Base-by-base conservation (phyloP, 2,113 vertebrate species). In the Megaleporinus macrocephalus region DNA sequence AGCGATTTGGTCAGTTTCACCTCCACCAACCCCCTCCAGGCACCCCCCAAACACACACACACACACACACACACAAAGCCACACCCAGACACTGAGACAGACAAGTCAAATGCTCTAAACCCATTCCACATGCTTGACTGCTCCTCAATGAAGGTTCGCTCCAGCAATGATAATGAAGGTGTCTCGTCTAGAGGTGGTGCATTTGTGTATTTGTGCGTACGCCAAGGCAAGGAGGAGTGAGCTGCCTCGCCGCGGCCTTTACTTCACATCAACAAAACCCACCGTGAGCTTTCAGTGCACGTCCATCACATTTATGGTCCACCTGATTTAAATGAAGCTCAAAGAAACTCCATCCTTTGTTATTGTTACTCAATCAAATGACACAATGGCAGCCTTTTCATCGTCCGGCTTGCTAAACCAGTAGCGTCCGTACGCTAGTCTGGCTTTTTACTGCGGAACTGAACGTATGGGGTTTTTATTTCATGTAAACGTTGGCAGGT, bases 21-120 rank as follows among this genome's bases (percentile, higher is more conserved):
- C 53, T 18, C 7, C 61, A 27, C 47, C n/a, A n/a, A n/a, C n/a
- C n/a, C 15, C 4, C 53, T 14, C 15, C 53, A 41, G 27, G 84
- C 83, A 41, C 73, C 47, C 66, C 68, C 66, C 5, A 44, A 4
- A 44, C 41, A 44, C 9, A 44, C 65, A 24, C 27, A 61, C 12
- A 27, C n/a, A 44, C 41, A 44, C 41, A 44, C 9, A 44, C 65
- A 24, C 27, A 61, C 12, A 27, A 5, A 83, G 44, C 81, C 79
- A 84, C 88, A 86, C 85, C 85, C 85, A 70, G 51, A 83, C 88
- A 86, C 82, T 83, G 84, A 70, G 51, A 82, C 75, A 76, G 71
- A 55, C 82, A 72, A 77, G 73, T 76, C 69, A 88, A 88, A 87
- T 84, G 74, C 65, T 83, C 74, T 81, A 82, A 85, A 89, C 85